Percentiles rank a stretch among this genome's conserved stretches.
These are phyloP conservation scores for Leptoteleia sp. DNA, from an alignment of 1,140 invertebrate genomes.

Conservation along the genomic window DNA sequence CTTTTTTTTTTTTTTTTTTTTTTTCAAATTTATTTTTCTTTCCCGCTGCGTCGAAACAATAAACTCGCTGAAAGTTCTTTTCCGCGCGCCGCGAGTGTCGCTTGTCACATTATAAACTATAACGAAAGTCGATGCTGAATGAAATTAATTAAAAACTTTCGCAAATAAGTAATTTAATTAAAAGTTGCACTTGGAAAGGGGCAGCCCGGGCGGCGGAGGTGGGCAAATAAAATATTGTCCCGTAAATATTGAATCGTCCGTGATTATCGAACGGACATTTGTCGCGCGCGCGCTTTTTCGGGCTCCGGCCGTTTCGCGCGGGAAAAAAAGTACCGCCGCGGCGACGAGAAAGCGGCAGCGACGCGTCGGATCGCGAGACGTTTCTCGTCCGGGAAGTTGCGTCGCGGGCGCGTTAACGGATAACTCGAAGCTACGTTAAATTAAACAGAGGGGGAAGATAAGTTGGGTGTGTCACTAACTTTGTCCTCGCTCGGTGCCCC, in stretches of 20 bases:
- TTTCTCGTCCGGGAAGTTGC: conserved; percentile 70
- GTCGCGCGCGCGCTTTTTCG: too few relatives aligned
- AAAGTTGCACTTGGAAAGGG: conserved; percentile 36
- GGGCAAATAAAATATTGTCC: conserved; percentile 28
- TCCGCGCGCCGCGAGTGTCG: conserved; percentile 9
- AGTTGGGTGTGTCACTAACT: conserved; percentile 77
- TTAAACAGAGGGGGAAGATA: conserved; percentile 78
- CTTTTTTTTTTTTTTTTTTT: background rate
- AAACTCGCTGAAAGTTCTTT: conserved; percentile 35
- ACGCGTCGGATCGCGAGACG: conserved; percentile 63
- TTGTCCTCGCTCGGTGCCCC: conserved; percentile 69
- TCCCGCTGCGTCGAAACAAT: conserved; percentile 39
- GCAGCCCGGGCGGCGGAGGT: background rate
- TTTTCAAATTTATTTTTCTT: conserved; percentile 30
- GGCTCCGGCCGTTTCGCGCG: background rate
- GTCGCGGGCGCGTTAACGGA: conserved; percentile 73
- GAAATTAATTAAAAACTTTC: conserved; percentile 51
- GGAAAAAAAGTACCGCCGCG: background rate
- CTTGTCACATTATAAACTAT: conserved; percentile 50
- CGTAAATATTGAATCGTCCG: conserved; percentile 11
- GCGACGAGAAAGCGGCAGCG: background rate
- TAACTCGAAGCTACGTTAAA: conserved; percentile 78
- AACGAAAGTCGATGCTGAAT: conserved; percentile 48
- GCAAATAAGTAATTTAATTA: conserved; percentile 53
- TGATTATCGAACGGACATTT: conserved; percentile 20